Percentiles rank a stretch among this genome's conserved stretches.
Conservation (phyloP, 64 coral and sea anemone genomes). For the Platygyra sinensis region DNA sequence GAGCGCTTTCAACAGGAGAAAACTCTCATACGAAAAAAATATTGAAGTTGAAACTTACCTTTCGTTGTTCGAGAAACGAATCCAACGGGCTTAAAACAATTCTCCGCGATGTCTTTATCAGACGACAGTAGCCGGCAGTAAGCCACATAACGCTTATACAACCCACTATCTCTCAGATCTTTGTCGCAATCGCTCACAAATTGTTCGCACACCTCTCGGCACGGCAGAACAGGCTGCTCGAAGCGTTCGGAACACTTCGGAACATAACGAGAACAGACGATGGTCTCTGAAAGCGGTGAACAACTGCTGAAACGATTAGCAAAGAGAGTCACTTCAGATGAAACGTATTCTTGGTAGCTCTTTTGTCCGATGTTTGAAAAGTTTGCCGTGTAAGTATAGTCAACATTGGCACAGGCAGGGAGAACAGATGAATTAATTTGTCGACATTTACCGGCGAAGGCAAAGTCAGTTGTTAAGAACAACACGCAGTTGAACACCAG, state of each 20-base stretch:
- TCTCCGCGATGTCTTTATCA: neutral
- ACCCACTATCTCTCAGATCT: neutral
- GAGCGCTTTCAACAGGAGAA: too few species aligned
- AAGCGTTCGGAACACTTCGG: slow-evolving; percentile 43
- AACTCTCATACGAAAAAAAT: neutral
- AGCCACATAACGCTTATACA: slow-evolving; percentile 13
- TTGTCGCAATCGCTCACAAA: slow-evolving; percentile 42
- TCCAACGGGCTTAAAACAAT: slow-evolving; percentile 20
- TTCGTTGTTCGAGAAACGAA: slow-evolving; percentile 20
- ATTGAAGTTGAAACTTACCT: neutral
- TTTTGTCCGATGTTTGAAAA: neutral
- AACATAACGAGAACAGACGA: slow-evolving; percentile 35
- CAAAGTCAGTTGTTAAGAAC: neutral
- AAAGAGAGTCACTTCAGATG: slow-evolving; percentile 9
- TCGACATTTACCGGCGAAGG: slow-evolving; percentile 2
- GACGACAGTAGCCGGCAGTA: slow-evolving; percentile 29
- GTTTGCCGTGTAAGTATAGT: slow-evolving; percentile 45
- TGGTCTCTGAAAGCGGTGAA: neutral
- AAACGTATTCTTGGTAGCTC: slow-evolving; percentile 18
- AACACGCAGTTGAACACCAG: neutral
- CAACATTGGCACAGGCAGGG: slow-evolving; percentile 10
- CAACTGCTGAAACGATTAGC: slow-evolving; percentile 28
- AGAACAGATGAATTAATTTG: slow-evolving; percentile 22
- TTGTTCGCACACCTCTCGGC: slow-evolving; percentile 45
- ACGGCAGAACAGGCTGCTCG: slow-evolving; percentile 25